Evolutionary conservation across 2,888 invertebrate species (phyloP), one percentile per base, ranked within the genome.

Genomic region (Yponomeuta sedellus): DNA sequence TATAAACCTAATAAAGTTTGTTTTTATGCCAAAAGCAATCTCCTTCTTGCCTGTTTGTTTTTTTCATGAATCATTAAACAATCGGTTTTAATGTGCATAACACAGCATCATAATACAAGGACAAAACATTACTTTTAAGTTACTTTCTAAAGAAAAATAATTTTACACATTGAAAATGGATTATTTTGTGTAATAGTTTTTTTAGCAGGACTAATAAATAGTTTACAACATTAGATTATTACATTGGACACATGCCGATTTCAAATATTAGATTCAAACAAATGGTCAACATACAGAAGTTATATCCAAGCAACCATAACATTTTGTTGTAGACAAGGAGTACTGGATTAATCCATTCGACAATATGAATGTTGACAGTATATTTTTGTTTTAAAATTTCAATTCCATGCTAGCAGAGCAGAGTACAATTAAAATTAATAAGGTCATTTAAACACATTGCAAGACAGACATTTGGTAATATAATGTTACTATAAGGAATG

Each of bases 181-280:
- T 34, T 34, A 8, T 34, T 34, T 34, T 8, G 8, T 34, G 10
- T 34, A 52, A 12, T 44, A 52, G 12, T 3, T 52, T 52, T 52
- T 52, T 52, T 52, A 8, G 34, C 34, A 34, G 44, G 44, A 52
- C 16, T 52, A 16, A 16, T 16, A 52, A 12, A 52, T 52, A 16
- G 44, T 16, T 16, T 12, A 52, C 44, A 16, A 16, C 12, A 52
- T 52, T 16, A 52, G 44, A 52, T 52, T 16, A 12, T 44, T 12
- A 58, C 4, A 22, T 22, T 59, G 59, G 59, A 20, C 12, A 59
- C 59, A 59, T 59, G 59, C 59, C 25, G 12, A 59, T 12, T 59
- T 59, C 12, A 59, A 19, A 59, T 20, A 22, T 25, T 11, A 59
- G 59, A 59, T 59, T 11, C 59, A 59, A 59, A 59, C 20, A 22